phyloP scores from a whole-genome alignment of 2,888 invertebrate species.

The Crematogaster levior region DNA sequence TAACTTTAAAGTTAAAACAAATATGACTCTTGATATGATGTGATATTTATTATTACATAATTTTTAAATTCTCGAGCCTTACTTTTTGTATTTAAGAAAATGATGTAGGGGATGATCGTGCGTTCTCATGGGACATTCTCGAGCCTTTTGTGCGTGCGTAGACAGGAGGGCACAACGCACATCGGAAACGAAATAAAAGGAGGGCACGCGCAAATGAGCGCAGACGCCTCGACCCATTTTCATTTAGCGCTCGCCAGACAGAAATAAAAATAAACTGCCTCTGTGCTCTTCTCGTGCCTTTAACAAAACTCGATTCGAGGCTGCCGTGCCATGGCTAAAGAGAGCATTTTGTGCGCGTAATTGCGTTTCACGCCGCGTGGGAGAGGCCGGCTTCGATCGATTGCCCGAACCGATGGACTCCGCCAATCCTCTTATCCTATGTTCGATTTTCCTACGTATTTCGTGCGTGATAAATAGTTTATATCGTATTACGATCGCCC shows the following conservation, averaged over 20 bases:
- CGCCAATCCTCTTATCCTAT: slow-evolving; percentile 38
- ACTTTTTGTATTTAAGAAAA: slow-evolving; percentile 15
- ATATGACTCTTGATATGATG: neutral
- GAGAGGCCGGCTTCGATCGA: slow-evolving; percentile 52
- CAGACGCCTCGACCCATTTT: slow-evolving; percentile 83
- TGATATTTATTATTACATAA: neutral
- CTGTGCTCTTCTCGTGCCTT: slow-evolving; percentile 55
- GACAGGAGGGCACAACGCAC: slow-evolving; percentile 26
- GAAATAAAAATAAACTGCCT: slow-evolving; percentile 74
- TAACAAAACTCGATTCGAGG: slow-evolving; percentile 67
- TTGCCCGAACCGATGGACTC: slow-evolving; percentile 39
- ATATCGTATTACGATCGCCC: slow-evolving; percentile 16
- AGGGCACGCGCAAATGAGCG: slow-evolving; percentile 72
- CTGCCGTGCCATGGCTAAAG: slow-evolving; percentile 46
- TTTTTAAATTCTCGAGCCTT: neutral
- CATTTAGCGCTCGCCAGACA: slow-evolving; percentile 76
- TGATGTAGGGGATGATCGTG: neutral
- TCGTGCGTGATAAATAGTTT: slow-evolving; percentile 35
- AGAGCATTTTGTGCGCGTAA: slow-evolving; percentile 62
- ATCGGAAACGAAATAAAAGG: slow-evolving; percentile 62
- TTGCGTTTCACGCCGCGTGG: slow-evolving; percentile 55
- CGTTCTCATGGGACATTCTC: slow-evolving; percentile 24
- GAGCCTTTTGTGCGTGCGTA: slow-evolving; percentile 42
- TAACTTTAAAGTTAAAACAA: neutral
- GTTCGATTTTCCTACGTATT: slow-evolving; percentile 28